A percentile compares a stretch with the other conserved stretches of the same genome.
phyloP scores from a whole-genome alignment of 2,113 vertebrate species.

The Microcebus jonahi region DNA sequence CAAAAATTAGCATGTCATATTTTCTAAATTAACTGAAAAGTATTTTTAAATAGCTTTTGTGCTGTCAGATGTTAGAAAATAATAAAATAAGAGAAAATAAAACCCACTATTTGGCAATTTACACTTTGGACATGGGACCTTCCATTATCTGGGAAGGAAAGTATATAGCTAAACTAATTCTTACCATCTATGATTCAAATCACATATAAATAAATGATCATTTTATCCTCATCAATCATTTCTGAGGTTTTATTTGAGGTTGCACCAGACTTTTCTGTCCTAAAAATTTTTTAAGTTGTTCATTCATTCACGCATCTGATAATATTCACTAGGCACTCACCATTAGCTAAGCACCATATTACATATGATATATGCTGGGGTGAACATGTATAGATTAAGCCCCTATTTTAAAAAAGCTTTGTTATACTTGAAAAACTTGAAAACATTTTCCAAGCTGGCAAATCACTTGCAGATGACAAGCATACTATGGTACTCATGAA shows the following conservation, averaged over 20 bases:
- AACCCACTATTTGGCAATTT: neutral
- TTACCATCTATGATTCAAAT: neutral
- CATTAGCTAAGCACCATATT: neutral
- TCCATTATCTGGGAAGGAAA: neutral
- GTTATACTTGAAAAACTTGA: neutral
- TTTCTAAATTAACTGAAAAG: neutral
- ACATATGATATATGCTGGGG: neutral
- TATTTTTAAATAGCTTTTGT: neutral
- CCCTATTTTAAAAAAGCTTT: neutral
- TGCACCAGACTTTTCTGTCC: neutral
- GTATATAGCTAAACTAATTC: neutral
- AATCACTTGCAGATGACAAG: neutral
- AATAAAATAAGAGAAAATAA: constrained; percentile 16
- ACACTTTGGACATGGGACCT: neutral
- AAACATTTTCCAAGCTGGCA: neutral
- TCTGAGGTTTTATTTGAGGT: neutral
- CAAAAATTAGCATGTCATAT: neutral
- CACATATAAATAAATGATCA: neutral
- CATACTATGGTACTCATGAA: neutral
- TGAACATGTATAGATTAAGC: neutral
- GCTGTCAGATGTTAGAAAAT: neutral
- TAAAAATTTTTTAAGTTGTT: neutral
- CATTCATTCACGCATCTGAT: neutral
- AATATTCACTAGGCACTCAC: neutral
- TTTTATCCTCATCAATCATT: neutral